A percentile compares a stretch with the other conserved stretches of the same genome.
These are phyloP conservation scores for Nothobranchius furzeri DNA, from an alignment of 2,113 vertebrate genomes.

Conservation along the genomic window DNA sequence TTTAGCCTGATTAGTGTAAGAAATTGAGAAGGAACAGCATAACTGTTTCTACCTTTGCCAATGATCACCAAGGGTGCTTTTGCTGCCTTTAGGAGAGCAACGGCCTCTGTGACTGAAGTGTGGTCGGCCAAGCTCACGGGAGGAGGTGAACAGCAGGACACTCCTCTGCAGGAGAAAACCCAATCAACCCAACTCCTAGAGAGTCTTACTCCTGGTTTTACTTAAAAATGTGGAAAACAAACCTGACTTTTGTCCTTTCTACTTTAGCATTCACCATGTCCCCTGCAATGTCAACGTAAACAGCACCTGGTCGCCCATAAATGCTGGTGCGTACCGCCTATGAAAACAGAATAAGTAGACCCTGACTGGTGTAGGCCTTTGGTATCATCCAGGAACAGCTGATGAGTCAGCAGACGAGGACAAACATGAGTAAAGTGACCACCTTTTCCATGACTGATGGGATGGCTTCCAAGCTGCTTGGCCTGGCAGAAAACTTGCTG, in stretches of 20 bases:
- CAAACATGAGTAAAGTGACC: background rate
- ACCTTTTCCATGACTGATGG: constrained; percentile 94
- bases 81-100: constrained; percentile 77
- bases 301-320: constrained; percentile 92
- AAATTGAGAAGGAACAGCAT: background rate
- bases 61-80: constrained; percentile 89
- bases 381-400: background rate
- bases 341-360: constrained; percentile 7
- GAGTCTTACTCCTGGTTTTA: background rate
- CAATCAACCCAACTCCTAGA: background rate
- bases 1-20: background rate
- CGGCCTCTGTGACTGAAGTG: constrained; percentile 75
- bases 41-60: constrained; percentile 86
- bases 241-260: constrained; percentile 84
- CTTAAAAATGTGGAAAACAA: constrained; percentile 1
- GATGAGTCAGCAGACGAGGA: background rate
- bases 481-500: constrained; percentile 90
- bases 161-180: constrained; percentile 70
- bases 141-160: constrained; percentile 83
- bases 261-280: constrained; percentile 89
- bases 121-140: constrained; percentile 83
- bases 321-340: constrained; percentile 92
- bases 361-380: background rate
- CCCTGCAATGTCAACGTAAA: constrained; percentile 93
- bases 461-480: constrained; percentile 87